These are phyloP conservation scores for Heliopora coerulea DNA, from an alignment of 92 coral and sea anemone species.

Conservation along the genomic window DNA sequence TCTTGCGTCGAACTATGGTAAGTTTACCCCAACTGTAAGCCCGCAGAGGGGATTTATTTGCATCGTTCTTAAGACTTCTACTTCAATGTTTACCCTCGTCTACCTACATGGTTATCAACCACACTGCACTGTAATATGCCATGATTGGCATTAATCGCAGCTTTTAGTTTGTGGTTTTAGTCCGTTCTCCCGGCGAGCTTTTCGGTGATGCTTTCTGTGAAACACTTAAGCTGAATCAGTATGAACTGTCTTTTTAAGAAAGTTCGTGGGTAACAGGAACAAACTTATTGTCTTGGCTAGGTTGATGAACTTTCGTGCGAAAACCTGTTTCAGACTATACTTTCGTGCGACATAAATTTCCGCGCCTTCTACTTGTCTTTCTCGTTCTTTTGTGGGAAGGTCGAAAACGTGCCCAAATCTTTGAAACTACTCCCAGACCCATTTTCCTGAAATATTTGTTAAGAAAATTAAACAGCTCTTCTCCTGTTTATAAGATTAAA, in stretches of 20 bases:
- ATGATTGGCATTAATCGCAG: neutral
- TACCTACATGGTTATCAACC: neutral
- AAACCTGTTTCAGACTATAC: neutral
- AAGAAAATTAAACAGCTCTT: conserved; percentile 17
- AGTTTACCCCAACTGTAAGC: conserved; percentile 1
- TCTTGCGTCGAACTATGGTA: conserved; percentile 38
- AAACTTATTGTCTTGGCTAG: too few relatives aligned
- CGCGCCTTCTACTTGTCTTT: too few relatives aligned
- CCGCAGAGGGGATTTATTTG: conserved; percentile 6
- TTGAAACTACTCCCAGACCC: neutral
- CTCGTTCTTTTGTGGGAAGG: too few relatives aligned
- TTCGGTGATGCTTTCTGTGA: neutral
- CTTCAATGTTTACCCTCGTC: neutral
- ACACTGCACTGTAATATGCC: neutral
- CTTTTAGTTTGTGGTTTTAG: neutral
- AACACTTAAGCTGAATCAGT: neutral
- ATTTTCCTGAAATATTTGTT: neutral
- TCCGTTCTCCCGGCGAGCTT: neutral
- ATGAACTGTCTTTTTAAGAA: neutral
- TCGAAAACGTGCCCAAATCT: too few relatives aligned
- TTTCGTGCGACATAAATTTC: too few relatives aligned
- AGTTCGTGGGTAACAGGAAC: too few relatives aligned
- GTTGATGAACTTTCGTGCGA: neutral
- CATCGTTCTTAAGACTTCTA: conserved; percentile 1
- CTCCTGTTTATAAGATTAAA: conserved; percentile 9